Base-by-base conservation (phyloP, 2,113 vertebrate species). In the Salvator merianae region DNA sequence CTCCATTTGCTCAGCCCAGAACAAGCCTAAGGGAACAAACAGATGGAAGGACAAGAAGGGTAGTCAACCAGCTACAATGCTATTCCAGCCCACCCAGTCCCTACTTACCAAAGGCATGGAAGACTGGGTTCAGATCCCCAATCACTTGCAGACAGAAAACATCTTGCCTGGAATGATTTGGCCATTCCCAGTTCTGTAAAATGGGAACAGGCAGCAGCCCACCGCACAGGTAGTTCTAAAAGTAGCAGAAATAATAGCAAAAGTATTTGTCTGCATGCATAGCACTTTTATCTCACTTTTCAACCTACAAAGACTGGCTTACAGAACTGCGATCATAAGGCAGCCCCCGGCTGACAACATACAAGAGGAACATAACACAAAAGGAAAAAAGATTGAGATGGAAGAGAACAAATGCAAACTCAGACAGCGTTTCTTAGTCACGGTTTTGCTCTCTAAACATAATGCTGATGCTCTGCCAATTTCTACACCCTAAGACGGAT, bases 11-110 rank as follows among this genome's bases (percentile, higher is more conserved):
- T 78, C 28, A 73, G 68, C 75, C 81, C 8, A 43, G 26, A 83
- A n/a, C 8, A 20, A 68, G 40, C 34, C 70, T 40, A 73, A 28
- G 69, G 30, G 62, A 83, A 83, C 69, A 73, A 79, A 40, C 75
- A 78, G 80, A 87, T 78, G 59, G 65, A 68, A 73, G 70, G 81
- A 79, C 68, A 79, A 68, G 59, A 26, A 85, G 77, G 77, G 62
- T 83, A 55, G 50, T 55, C 76, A 74, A 55, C 59, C 76, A 77
- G 78, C 20, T n/a, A 28, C 70, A 53, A 69, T 34, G 40, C 83
- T 47, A 28, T 76, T 79, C 40, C 28, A 66, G 70, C 59, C 69
- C 55, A 72, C 69, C 78, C 75, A 77, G 28, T 32, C 43, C 32
- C 59, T 53, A n/a, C n/a, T 65, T 53, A 36, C 34, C 38, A 36